phyloP scores from a whole-genome alignment of 64 coral and sea anemone genomes.

The Dendrophyllia cribrosa region DNA sequence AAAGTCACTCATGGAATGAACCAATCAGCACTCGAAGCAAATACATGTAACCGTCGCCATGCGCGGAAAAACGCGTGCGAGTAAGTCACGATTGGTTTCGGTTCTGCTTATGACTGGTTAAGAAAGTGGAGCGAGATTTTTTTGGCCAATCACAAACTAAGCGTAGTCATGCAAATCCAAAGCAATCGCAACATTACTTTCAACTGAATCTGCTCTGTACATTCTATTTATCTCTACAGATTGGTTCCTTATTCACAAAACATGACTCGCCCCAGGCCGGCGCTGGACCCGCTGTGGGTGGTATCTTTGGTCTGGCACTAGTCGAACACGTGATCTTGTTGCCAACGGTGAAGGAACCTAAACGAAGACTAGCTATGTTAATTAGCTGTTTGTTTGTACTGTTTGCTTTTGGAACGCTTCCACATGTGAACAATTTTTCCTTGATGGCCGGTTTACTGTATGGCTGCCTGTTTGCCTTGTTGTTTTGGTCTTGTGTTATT shows the following conservation, averaged over 20 bases:
- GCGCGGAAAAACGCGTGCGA: no score
- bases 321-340: slow-evolving; percentile 19
- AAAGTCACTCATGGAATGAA: no score
- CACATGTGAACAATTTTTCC: slow-evolving; percentile 51
- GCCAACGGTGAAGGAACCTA: background rate
- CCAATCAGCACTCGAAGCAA: no score
- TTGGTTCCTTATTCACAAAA: slow-evolving; percentile 47
- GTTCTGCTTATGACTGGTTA: no score
- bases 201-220: background rate
- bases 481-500: background rate
- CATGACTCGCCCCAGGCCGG: slow-evolving; percentile 29
- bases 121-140: no score
- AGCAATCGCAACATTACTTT: no score
- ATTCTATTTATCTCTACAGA: slow-evolving; percentile 8
- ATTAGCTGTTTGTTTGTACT: background rate
- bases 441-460: slow-evolving; percentile 25
- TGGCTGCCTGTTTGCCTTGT: slow-evolving; percentile 34
- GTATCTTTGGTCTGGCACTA: slow-evolving; percentile 1
- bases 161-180: no score
- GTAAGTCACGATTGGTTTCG: no score
- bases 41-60: no score
- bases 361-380: background rate
- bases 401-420: slow-evolving; percentile 29
- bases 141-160: no score
- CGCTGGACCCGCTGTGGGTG: slow-evolving; percentile 42